Base-by-base conservation (phyloP, 1,140 invertebrate species). In the Aphidius gifuensis region DNA sequence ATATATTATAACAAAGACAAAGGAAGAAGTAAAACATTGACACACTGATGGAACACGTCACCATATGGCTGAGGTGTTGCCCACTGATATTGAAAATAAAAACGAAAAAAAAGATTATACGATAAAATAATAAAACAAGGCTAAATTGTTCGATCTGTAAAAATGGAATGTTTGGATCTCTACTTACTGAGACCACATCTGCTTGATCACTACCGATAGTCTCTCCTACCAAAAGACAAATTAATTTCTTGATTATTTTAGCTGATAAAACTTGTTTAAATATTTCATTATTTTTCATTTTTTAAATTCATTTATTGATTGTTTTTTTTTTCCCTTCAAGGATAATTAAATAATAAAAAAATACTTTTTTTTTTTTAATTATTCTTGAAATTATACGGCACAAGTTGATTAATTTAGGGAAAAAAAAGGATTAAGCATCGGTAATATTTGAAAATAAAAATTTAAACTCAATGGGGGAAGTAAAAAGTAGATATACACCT, bases 151-250 rank as follows among this genome's bases (percentile, higher is more conserved):
- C 4, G 23, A 32, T 32, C 23, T 32, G 4, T 32, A 32, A 32
- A 32, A 32, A 32, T 32, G 2, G 23, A 32, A 32, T 32, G 23
- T 32, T 32, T 32, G 2, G 23, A 32, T 32, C 23, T 32, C 4
- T 32, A 32, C 23, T 32, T 32, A 32, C 23, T 32, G 23, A 2
- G 23, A 32, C 23, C 2, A 64, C 69, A 73, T 72, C 68, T 73
- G 71, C 65, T 61, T 65, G 68, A 78, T 76, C 66, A 64, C 53
- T 62, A 9, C 67, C 68, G 69, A 78, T 78, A 76, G 57, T 67
- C 64, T 69, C 74, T 3, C 2, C 70, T 77, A 74, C 74, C 70
- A 69, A 62, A 69, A 75, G 74, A 76, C 73, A 75, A 77, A 77
- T 77, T 76, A 76, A 77, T 71, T 78, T 77, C 73, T 78, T 76